A percentile compares a stretch with the other conserved stretches of the same genome.
Evolutionary conservation across 2,797 vertebrate genomes (phyloP).

Genomic region (Propithecus perrieri): DNA sequence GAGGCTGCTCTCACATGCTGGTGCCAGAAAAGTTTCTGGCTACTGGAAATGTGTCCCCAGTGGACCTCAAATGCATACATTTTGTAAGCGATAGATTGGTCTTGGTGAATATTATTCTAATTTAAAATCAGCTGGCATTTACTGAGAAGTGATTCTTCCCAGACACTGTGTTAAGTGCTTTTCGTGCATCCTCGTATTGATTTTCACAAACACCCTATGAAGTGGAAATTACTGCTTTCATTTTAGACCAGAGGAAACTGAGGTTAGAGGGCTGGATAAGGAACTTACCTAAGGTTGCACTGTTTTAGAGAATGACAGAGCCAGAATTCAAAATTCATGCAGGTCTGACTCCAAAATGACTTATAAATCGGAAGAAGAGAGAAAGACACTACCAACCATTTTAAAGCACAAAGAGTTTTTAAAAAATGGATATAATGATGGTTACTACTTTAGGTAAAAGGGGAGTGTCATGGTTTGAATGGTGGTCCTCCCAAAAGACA

Average conservation of each 20-base stretch:
- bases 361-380: not conserved
- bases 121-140: constrained; percentile 7
- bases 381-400: not conserved
- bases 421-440: not conserved
- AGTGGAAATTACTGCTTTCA: not conserved
- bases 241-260: not conserved
- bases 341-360: not conserved
- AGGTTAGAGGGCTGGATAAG: not conserved
- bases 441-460: not conserved
- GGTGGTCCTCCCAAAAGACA: not conserved
- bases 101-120: not conserved
- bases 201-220: not conserved
- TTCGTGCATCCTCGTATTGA: not conserved
- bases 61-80: not conserved
- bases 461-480: not conserved
- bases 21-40: constrained; percentile 22
- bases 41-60: not conserved
- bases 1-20: not conserved
- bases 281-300: not conserved
- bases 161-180: not conserved
- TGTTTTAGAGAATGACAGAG: not conserved
- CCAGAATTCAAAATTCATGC: not conserved
- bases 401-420: not conserved
- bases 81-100: not conserved
- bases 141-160: not conserved